phyloP scores from a whole-genome alignment of 2,113 vertebrate species.

The Megaceryle maxima region DNA sequence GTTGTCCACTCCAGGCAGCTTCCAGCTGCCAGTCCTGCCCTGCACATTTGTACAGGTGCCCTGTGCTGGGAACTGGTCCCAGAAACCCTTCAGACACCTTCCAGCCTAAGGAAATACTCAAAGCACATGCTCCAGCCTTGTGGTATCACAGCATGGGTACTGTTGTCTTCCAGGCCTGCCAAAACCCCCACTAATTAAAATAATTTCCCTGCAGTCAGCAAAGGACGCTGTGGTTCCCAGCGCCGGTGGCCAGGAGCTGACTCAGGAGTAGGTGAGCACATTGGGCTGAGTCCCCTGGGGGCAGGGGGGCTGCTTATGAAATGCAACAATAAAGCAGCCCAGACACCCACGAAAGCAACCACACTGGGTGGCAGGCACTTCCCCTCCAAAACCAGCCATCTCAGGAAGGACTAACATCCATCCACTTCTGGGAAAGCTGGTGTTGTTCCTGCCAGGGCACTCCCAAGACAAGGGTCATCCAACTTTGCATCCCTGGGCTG shows the following conservation, averaged over 20 bases:
- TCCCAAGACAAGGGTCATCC: not conserved
- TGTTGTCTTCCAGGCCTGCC: not conserved
- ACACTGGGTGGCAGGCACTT: not conserved
- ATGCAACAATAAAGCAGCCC: not conserved
- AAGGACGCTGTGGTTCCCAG: not conserved
- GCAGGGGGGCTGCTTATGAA: not conserved
- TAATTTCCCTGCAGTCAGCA: not conserved
- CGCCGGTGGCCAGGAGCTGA: rapidly evolving
- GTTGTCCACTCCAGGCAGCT: not conserved
- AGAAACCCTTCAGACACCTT: not conserved
- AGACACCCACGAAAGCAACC: not conserved
- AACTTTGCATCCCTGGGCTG: not conserved
- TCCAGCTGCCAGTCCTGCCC: not conserved
- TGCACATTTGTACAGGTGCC: not conserved
- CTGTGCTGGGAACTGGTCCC: not conserved
- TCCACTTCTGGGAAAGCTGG: not conserved
- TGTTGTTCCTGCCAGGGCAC: rapidly evolving
- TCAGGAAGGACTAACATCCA: rapidly evolving
- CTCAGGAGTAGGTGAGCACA: not conserved
- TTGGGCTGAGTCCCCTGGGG: not conserved
- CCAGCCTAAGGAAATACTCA: not conserved
- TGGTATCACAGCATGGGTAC: not conserved
- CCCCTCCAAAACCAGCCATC: rapidly evolving
- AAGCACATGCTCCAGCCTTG: not conserved
- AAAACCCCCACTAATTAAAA: not conserved